Percentiles rank a stretch among this genome's conserved stretches.
phyloP scores from a whole-genome alignment of 2,113 vertebrate species.

The Picathartes gymnocephalus region DNA sequence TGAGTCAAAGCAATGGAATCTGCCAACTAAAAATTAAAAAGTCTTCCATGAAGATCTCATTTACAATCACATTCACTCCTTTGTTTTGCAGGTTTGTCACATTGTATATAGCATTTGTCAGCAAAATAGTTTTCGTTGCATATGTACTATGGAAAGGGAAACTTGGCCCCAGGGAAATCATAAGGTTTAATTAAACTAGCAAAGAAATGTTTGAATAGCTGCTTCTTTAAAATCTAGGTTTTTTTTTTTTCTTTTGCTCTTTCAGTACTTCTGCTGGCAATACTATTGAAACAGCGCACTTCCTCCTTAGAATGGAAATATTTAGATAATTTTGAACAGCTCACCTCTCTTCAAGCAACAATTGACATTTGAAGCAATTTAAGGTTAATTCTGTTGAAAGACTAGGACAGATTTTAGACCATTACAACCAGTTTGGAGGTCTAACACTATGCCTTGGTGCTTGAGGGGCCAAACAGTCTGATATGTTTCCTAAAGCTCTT shows the following conservation, averaged over 20 bases:
- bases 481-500: neutral
- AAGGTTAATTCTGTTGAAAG: neutral
- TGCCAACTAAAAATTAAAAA: neutral
- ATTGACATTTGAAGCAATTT: neutral
- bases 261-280: neutral
- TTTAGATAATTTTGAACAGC: neutral
- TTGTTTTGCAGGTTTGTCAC: constrained; percentile 8
- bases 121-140: neutral
- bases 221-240: constrained; percentile 22
- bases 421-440: neutral
- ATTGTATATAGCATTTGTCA: neutral
- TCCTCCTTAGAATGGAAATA: neutral
- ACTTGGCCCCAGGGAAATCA: neutral
- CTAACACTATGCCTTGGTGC: neutral
- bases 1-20: constrained; percentile 13
- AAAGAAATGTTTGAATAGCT: neutral
- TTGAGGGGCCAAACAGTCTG: neutral
- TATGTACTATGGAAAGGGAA: neutral
- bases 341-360: neutral
- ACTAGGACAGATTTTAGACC: neutral
- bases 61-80: neutral
- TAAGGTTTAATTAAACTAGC: constrained; percentile 32
- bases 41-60: neutral
- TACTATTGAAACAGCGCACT: neutral
- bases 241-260: neutral